These are phyloP conservation scores for Rhyacophila evoluta DNA, from an alignment of 2,888 invertebrate genomes.

Conservation along the genomic window DNA sequence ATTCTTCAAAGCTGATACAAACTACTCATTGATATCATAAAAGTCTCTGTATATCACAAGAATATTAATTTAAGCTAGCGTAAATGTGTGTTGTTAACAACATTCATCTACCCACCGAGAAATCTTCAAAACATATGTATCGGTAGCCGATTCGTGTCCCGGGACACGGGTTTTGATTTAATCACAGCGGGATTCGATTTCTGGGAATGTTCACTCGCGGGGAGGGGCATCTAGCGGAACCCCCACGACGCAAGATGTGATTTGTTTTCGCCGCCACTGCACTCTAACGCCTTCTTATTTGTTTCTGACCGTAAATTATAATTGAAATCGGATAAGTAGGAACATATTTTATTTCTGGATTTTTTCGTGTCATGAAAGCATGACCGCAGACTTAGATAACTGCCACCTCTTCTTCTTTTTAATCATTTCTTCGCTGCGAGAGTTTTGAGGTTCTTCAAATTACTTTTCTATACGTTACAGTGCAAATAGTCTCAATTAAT, in stretches of 20 bases:
- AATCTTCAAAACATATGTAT: background rate
- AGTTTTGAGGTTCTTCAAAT: no score
- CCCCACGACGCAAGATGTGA: slow-evolving; percentile 36
- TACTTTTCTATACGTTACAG: no score
- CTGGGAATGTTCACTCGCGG: background rate
- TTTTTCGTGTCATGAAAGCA: background rate
- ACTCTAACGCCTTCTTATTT: slow-evolving; percentile 32
- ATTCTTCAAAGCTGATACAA: no score
- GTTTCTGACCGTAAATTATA: slow-evolving; percentile 35
- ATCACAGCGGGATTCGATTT: slow-evolving; percentile 22
- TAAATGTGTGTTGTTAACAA: background rate
- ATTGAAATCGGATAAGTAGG: slow-evolving; percentile 13
- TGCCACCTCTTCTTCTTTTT: no score
- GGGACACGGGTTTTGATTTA: background rate
- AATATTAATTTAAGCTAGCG: no score
- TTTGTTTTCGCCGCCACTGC: slow-evolving; percentile 34
- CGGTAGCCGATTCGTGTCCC: slow-evolving; percentile 10
- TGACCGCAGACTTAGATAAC: background rate
- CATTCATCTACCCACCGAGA: background rate
- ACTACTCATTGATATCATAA: no score
- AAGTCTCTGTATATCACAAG: no score
- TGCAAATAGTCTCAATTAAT: no score
- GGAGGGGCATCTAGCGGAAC: background rate
- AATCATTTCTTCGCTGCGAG: no score
- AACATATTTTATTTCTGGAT: background rate